phyloP scores from a whole-genome alignment of 1,140 invertebrate genomes.

The Papilio polyxenes region DNA sequence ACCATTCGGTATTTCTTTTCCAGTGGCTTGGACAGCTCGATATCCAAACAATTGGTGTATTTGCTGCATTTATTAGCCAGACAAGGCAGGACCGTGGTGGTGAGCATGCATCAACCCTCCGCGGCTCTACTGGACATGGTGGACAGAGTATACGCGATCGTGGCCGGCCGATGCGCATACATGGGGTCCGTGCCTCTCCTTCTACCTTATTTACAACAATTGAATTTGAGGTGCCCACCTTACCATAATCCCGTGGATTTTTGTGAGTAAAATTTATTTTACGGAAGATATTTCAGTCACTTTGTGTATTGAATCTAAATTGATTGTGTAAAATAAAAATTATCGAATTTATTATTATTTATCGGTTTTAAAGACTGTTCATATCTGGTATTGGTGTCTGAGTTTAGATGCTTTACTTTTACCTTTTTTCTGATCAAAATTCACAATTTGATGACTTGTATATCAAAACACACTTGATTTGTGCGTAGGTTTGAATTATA shows the following conservation, averaged over 20 bases:
- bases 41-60: slow-evolving; percentile 92
- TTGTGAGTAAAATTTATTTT: slow-evolving; percentile 82
- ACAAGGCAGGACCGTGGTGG: slow-evolving; percentile 94
- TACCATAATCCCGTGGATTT: slow-evolving; percentile 96
- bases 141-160: slow-evolving; percentile 92
- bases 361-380: not conserved
- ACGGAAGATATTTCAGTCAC: not conserved
- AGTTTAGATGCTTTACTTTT: not conserved
- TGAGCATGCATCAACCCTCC: slow-evolving; percentile 96
- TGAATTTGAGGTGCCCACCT: slow-evolving; percentile 88
- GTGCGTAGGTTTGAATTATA: not conserved
- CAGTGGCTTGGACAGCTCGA: slow-evolving; percentile 95
- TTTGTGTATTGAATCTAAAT: not conserved
- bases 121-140: slow-evolving; percentile 93
- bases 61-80: slow-evolving; percentile 90
- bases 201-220: slow-evolving; percentile 88
- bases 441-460: not conserved
- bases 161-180: slow-evolving; percentile 91
- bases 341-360: no score
- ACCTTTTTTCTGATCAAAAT: not conserved
- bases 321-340: not conserved
- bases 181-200: slow-evolving; percentile 87
- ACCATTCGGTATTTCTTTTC: slow-evolving; percentile 53
- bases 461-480: not conserved
- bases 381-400: not conserved